Conservation (phyloP, 1,140 invertebrate genomes). For the Armadillidium nasatum region DNA sequence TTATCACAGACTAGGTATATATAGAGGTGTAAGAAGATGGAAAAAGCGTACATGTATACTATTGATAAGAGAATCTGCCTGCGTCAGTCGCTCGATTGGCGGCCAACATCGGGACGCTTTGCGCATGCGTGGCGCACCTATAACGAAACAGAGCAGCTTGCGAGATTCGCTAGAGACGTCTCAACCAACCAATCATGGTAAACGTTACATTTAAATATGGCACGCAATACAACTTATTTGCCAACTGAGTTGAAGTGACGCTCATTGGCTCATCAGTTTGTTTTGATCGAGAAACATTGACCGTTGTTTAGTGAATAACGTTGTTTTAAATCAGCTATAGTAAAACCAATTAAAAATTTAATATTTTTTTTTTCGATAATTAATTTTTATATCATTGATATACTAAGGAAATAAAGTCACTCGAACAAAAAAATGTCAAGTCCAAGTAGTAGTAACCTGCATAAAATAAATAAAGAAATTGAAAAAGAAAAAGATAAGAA, state of each 20-base stretch:
- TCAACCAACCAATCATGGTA: constrained; percentile 36
- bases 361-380: too few species aligned
- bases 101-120: background rate
- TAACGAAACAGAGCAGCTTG: constrained; percentile 42
- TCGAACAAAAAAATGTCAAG: too few species aligned
- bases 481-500: too few species aligned
- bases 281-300: constrained; percentile 4
- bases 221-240: constrained; percentile 10
- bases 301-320: background rate
- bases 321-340: background rate
- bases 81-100: constrained; percentile 1
- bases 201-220: constrained; percentile 13
- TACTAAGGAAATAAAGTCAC: too few species aligned
- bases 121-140: constrained; percentile 41
- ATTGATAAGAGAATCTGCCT: background rate
- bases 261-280: constrained; percentile 6
- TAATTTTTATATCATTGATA: too few species aligned
- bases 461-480: too few species aligned
- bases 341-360: too few species aligned
- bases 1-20: too few species aligned
- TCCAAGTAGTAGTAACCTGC: too few species aligned
- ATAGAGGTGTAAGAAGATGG: too few species aligned
- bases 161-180: constrained; percentile 41
- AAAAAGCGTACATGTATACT: too few species aligned
- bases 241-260: background rate